Evolutionary conservation across 2,113 vertebrate genomes (phyloP), one percentile per base, ranked within the genome.

Genomic region (Cnemophilus loriae): DNA sequence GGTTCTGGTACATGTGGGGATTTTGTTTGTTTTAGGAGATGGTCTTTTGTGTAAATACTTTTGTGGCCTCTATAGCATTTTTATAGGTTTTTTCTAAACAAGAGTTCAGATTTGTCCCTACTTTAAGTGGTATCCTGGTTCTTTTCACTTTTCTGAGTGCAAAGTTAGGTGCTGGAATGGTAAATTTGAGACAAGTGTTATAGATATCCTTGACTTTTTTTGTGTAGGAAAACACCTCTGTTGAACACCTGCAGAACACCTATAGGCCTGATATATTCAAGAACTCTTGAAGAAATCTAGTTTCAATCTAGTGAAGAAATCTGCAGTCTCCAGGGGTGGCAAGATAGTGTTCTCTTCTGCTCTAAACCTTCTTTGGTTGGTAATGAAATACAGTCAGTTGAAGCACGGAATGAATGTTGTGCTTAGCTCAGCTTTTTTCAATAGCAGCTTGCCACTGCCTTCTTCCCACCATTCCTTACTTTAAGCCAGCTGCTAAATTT

Each of bases 401-500:
- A 70, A 80, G 63, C 56, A 56, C 27, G 53, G 49, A 73, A 65
- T 56, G 53, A 76, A 65, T 60, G 30, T 20, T 86, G 55, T 88
- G 76, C 59, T 86, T 73, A 20, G 46, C 60, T 79, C 47, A 42
- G 47, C 61, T 85, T 90, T 42, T 88, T 75, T 68, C 50, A 52
- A 12, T 52, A 64, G 27, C 53, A 90, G 13, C 56, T 89, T 83
- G 41, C 41, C 46, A 27, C 30, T 83, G 49, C 41, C 28, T 73
- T 68, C 75, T 93, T 82, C 70, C 78, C 67, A 92, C 65, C 22
- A 37, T 74, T 84, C 56, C 50, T 91, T 85, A 37, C 68, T 91
- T 91, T 87, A 82, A 91, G 24, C 30, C 46, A 79, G 39, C 55
- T 83, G 52, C 75, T 96, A 69, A 90, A 92, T 95, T 92, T 96